Conservation (phyloP, 2,888 invertebrate species). For the Acleris literana region DNA sequence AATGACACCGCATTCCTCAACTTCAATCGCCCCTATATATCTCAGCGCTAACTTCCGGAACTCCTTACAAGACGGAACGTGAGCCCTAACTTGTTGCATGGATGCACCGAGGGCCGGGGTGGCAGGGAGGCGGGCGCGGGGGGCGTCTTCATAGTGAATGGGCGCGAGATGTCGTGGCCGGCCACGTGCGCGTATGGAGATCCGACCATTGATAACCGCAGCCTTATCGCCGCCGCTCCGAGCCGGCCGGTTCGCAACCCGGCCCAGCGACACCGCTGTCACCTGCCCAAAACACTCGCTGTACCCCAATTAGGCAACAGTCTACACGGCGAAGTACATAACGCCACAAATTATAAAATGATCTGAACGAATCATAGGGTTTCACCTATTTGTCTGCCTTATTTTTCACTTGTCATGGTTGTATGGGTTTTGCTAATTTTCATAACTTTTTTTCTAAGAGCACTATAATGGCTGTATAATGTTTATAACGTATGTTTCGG, state of each 20-base stretch:
- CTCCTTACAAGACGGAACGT: conserved; percentile 73
- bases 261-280: neutral
- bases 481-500: neutral
- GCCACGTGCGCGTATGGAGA: conserved; percentile 81
- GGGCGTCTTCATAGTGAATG: conserved; percentile 82
- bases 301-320: too few species aligned
- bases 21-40: conserved; percentile 37
- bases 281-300: neutral
- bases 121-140: conserved; percentile 56
- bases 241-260: conserved; percentile 7
- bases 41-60: conserved; percentile 57
- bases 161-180: conserved; percentile 82
- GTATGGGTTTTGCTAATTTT: too few species aligned
- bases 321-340: too few species aligned
- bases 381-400: too few species aligned
- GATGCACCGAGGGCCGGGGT: conserved; percentile 65
- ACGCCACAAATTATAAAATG: too few species aligned
- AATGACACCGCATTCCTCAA: conserved; percentile 33
- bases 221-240: conserved; percentile 67
- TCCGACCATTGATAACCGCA: conserved; percentile 80
- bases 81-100: conserved; percentile 81
- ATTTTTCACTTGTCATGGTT: too few species aligned
- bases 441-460: too few species aligned
- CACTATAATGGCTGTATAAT: too few species aligned
- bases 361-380: too few species aligned